Base-by-base conservation (phyloP, 2,888 invertebrate genomes). In the Falcaria lacertinaria region DNA sequence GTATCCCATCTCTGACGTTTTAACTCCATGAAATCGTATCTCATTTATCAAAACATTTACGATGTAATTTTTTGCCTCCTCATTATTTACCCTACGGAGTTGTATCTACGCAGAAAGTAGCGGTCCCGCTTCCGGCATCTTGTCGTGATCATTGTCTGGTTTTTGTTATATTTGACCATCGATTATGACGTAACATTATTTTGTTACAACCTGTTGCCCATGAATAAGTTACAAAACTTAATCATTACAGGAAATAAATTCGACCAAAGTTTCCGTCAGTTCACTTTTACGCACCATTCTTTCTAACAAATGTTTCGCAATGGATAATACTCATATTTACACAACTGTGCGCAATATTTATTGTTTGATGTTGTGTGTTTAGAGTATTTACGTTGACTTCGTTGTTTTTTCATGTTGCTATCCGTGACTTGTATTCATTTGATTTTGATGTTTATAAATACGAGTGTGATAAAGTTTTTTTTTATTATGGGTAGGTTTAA, bases 201-300 rank as follows among this genome's bases (percentile, higher is more conserved):
- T 52, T 49, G 56, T 65, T 62, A 57, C 60, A 64, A 55, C 54
- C 52, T 52, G 46, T 47, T 42, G 45, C 48, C 66, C 67, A 42
- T 49, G 45, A 49, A 52, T 55, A 48, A 51, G 54, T 68, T 64
- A 68, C 55, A 50, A 40, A 57, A 49, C 45, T 50, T 64, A 59
- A 66, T 61, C 64, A 50, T 56, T 56, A 51, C 52, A 60, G 57
- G 58, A 65, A 70, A 52, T 50, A 48, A 54, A 57, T 54, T 43
- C 14, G 52, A 52, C 47, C 47, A 54, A 47, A 57, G 28, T 41
- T 28, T 45, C 48, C 35, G 40, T 45, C 58, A 46, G 45, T 47
- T 45, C 41, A 34, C 14, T 44, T 40, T 39, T 40, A 57, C 47
- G 45, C 45, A 32, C 54, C 22, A 28, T 11, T 43, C 15, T 36